Evolutionary conservation across 2,797 vertebrate species (phyloP).

Genomic region (Takifugu ocellatus): DNA sequence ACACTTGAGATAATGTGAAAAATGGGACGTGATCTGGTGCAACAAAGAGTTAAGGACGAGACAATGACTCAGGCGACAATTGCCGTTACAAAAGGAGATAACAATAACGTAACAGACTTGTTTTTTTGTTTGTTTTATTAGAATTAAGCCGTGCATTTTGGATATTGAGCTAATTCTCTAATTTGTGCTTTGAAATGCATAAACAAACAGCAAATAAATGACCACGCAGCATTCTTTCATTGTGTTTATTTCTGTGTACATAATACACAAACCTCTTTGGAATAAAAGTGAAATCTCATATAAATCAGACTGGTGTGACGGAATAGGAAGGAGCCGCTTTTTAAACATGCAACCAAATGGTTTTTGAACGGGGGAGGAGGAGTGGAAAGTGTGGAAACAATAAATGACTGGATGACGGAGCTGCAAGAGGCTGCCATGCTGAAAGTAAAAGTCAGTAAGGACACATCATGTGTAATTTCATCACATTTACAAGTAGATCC

Average conservation of each 20-base stretch:
- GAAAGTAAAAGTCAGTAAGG: slow-evolving; percentile 25
- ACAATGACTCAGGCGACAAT: slow-evolving; percentile 22
- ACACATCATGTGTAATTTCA: slow-evolving; percentile 40
- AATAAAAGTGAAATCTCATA: slow-evolving; percentile 66
- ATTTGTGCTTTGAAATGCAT: not conserved
- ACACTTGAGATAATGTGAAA: slow-evolving; percentile 67
- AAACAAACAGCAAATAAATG: slow-evolving; percentile 14
- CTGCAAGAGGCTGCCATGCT: slow-evolving; percentile 41
- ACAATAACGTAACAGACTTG: no score
- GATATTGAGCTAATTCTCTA: no score
- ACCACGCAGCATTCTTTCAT: slow-evolving; percentile 54
- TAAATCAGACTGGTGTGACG: slow-evolving; percentile 32
- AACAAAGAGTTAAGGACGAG: slow-evolving; percentile 40
- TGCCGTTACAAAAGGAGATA: no score
- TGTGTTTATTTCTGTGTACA: slow-evolving; percentile 65
- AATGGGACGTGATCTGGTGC: slow-evolving; percentile 44
- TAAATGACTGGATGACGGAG: slow-evolving; percentile 24
- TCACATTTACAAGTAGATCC: slow-evolving; percentile 35
- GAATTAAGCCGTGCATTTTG: no score
- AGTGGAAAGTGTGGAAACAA: slow-evolving; percentile 11
- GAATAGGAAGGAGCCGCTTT: slow-evolving; percentile 51
- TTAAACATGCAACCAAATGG: slow-evolving; percentile 70
- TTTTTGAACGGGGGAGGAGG: slow-evolving; percentile 29
- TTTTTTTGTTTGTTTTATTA: no score
- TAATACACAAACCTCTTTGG: slow-evolving; percentile 72